Conservation (phyloP, 2,888 invertebrate genomes). For the Lottia scabra region DNA sequence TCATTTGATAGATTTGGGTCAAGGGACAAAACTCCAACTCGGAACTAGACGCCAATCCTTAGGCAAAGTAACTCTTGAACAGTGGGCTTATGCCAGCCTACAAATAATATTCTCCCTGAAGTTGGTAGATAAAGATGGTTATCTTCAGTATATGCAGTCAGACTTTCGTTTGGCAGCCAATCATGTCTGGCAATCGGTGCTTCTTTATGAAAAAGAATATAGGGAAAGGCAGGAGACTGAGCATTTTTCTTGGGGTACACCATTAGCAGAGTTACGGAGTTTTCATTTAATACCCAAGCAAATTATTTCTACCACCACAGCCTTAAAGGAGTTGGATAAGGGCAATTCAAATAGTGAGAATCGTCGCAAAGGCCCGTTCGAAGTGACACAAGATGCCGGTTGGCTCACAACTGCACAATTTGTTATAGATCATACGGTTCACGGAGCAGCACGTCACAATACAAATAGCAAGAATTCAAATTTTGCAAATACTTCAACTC, state of each 20-base stretch:
- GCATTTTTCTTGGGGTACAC: conserved; percentile 2
- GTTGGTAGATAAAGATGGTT: not conserved
- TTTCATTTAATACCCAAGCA: not conserved
- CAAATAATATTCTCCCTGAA: not conserved
- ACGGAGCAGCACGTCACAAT: not conserved
- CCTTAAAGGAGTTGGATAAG: not conserved
- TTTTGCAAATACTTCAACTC: too few species aligned
- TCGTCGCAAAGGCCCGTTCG: not conserved
- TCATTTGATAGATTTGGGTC: conserved; percentile 4
- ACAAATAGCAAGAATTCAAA: not conserved
- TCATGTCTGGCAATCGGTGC: not conserved
- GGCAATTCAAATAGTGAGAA: not conserved
- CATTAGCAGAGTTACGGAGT: not conserved
- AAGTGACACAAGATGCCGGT: not conserved
- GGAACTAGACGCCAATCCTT: not conserved
- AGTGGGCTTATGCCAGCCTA: not conserved
- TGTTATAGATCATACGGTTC: not conserved
- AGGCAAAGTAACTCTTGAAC: not conserved
- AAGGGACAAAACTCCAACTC: not conserved
- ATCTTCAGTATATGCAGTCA: not conserved
- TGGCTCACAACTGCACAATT: not conserved
- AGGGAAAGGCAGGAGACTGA: not conserved
- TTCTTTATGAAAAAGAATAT: conserved; percentile 5
- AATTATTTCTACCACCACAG: not conserved
- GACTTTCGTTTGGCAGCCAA: not conserved